A percentile compares a stretch with the other conserved stretches of the same genome.
Evolutionary conservation across 2,113 vertebrate species (phyloP).

Genomic region (Pyrgilauda ruficollis): DNA sequence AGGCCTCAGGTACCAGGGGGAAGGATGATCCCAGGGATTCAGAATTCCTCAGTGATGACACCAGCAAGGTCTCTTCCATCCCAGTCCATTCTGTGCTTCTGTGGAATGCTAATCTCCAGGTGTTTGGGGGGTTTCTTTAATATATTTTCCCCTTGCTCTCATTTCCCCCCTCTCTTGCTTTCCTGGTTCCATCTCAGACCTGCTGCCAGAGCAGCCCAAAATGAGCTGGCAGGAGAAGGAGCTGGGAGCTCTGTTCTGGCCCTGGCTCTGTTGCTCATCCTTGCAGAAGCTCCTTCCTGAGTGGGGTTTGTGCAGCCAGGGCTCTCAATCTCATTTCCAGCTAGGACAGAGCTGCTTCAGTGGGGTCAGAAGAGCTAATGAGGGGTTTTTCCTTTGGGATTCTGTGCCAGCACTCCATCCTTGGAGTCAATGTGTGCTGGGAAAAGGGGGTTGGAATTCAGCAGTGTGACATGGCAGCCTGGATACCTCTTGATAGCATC

Average conservation of each 20-base stretch:
- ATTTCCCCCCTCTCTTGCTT: background rate
- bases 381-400: background rate
- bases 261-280: background rate
- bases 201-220: background rate
- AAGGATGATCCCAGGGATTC: background rate
- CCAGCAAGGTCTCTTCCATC: background rate
- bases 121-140: background rate
- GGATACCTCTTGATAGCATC: accelerated
- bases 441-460: background rate
- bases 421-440: background rate
- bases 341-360: background rate
- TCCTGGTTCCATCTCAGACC: background rate
- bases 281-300: background rate
- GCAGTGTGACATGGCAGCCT: background rate
- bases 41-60: background rate
- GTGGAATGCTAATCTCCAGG: background rate
- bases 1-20: background rate
- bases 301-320: background rate
- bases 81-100: background rate
- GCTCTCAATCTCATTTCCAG: background rate
- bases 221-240: background rate
- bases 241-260: background rate
- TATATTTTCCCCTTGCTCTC: background rate
- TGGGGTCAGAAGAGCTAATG: background rate
- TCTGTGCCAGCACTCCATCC: background rate